Conservation (phyloP, 2,888 invertebrate genomes). For the Cosmia trapezina region DNA sequence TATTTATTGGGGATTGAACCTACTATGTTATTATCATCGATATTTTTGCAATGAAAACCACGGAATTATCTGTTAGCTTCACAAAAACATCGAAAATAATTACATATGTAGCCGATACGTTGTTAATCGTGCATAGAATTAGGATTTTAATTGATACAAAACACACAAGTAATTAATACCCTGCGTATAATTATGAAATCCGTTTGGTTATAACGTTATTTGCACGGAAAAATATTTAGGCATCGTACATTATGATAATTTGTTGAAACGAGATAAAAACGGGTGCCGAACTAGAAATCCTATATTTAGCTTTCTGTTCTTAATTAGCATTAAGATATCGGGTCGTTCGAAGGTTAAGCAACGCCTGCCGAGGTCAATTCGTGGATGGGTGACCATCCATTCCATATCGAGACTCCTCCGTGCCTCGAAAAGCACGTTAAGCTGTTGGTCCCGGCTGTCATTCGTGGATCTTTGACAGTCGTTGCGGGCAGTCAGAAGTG, state of each 20-base stretch:
- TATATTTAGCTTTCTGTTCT: background rate
- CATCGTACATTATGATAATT: slow-evolving; percentile 7
- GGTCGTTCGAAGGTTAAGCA: background rate
- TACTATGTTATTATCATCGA: background rate
- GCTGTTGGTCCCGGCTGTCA: background rate
- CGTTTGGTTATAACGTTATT: slow-evolving; percentile 19
- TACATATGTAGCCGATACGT: slow-evolving; percentile 17
- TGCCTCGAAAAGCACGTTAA: background rate
- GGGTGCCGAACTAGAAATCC: background rate
- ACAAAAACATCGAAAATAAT: slow-evolving; percentile 16
- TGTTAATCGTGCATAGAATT: background rate
- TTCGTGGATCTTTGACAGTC: background rate
- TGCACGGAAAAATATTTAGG: background rate
- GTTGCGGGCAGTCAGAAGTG: background rate
- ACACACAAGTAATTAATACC: slow-evolving; percentile 21
- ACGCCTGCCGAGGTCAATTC: background rate
- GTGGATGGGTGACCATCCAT: background rate
- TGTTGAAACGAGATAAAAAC: background rate
- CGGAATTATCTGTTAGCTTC: background rate
- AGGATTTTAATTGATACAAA: slow-evolving; percentile 34
- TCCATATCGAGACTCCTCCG: no score
- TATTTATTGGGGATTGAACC: background rate
- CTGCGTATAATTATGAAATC: slow-evolving; percentile 19
- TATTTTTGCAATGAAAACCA: background rate
- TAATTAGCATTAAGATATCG: background rate